phyloP scores from a whole-genome alignment of 2,113 vertebrate genomes.

The Saguinus imperator region DNA sequence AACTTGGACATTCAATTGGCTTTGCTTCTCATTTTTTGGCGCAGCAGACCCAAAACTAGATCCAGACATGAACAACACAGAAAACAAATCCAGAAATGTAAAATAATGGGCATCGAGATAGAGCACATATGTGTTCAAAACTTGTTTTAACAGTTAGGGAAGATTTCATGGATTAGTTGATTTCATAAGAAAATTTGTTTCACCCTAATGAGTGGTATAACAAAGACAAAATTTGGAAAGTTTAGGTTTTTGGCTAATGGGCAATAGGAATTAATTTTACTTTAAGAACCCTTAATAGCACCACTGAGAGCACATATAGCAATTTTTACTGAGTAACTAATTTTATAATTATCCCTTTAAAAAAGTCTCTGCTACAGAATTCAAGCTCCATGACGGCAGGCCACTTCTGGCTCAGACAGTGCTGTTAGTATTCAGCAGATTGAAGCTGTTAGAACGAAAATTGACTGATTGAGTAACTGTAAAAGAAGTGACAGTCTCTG shows the following conservation, averaged over 20 bases:
- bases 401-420: neutral
- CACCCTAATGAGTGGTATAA: neutral
- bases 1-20: too few species aligned
- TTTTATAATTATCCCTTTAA: neutral
- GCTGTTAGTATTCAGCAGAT: neutral
- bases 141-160: neutral
- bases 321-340: neutral
- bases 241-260: conserved; percentile 34
- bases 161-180: neutral
- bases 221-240: neutral
- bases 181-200: neutral
- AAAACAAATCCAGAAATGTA: neutral
- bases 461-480: neutral
- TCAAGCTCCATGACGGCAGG: neutral
- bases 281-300: neutral
- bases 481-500: neutral
- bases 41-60: too few species aligned
- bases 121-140: neutral
- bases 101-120: neutral
- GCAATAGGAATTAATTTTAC: conserved; percentile 1
- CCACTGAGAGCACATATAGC: neutral
- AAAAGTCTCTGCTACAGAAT: neutral
- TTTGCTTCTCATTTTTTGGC: too few species aligned
- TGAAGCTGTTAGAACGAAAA: neutral
- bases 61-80: neutral